Conservation (phyloP, 1,140 invertebrate species). For the Neodiprion virginianus region DNA sequence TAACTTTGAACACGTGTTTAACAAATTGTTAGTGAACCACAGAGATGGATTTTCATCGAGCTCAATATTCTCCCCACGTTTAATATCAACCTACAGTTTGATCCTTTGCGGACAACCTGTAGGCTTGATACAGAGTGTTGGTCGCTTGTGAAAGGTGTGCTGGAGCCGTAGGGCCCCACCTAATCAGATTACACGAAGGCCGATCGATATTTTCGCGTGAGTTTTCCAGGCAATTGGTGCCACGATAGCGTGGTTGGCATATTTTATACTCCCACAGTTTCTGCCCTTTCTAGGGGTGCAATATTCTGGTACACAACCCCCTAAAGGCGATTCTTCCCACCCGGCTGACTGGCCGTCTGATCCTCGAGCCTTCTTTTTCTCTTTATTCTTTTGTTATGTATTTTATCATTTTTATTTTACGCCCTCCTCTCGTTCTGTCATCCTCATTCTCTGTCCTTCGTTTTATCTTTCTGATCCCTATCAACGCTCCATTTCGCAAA, state of each 20-base stretch:
- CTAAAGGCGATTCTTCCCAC: too few relatives aligned
- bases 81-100: too few relatives aligned
- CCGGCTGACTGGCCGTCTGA: too few relatives aligned
- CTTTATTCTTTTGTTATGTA: too few relatives aligned
- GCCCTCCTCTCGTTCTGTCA: background rate
- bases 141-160: background rate
- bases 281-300: background rate
- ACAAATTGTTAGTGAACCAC: too few relatives aligned
- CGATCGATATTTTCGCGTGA: conserved; percentile 58
- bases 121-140: too few relatives aligned
- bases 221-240: conserved; percentile 56
- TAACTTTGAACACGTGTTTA: too few relatives aligned
- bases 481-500: background rate
- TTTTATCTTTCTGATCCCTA: conserved; percentile 3
- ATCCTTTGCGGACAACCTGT: too few relatives aligned
- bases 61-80: too few relatives aligned
- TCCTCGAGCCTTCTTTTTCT: too few relatives aligned
- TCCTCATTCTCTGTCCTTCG: background rate
- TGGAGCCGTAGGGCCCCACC: conserved; percentile 40
- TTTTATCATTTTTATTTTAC: background rate
- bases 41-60: too few relatives aligned
- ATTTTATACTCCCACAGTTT: conserved; percentile 43
- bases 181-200: conserved; percentile 43
- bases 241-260: conserved; percentile 52
- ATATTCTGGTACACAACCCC: background rate